A percentile compares a stretch with the other conserved stretches of the same genome.
These are phyloP conservation scores for Holothuria scabra DNA, from an alignment of 53 echinoderm and acorn worm genomes.

Conservation along the genomic window DNA sequence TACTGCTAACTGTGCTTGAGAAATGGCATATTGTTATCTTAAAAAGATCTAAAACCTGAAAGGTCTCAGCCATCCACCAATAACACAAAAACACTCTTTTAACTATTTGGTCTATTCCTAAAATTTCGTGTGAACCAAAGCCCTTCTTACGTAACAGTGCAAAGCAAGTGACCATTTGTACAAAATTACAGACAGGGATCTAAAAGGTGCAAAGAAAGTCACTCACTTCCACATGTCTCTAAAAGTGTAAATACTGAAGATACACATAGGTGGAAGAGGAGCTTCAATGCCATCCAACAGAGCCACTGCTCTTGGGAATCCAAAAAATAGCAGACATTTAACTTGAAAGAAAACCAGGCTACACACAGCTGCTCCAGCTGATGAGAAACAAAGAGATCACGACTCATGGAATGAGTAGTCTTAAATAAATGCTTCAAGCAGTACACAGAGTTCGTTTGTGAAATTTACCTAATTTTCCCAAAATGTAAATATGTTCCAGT, in stretches of 20 bases:
- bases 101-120: too few relatives aligned
- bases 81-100: too few relatives aligned
- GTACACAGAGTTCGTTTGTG: not conserved
- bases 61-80: too few relatives aligned
- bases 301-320: constrained; percentile 76
- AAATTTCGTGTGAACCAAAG: too few relatives aligned
- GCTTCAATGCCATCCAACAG: constrained; percentile 83
- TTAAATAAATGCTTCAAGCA: not conserved
- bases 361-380: constrained; percentile 77
- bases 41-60: too few relatives aligned
- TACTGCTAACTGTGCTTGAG: too few relatives aligned
- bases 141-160: too few relatives aligned
- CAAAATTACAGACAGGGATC: not conserved
- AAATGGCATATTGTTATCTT: too few relatives aligned
- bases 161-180: too few relatives aligned
- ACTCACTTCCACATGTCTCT: constrained; percentile 94
- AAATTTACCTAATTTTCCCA: too few relatives aligned
- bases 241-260: constrained; percentile 75
- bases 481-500: too few relatives aligned
- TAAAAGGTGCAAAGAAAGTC: not conserved
- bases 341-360: constrained; percentile 91
- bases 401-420: not conserved
- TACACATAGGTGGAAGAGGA: constrained; percentile 87
- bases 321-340: constrained; percentile 88
- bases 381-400: not conserved